These are phyloP conservation scores for Saiga tatarica DNA, from an alignment of 2,113 vertebrate genomes.

Conservation along the genomic window DNA sequence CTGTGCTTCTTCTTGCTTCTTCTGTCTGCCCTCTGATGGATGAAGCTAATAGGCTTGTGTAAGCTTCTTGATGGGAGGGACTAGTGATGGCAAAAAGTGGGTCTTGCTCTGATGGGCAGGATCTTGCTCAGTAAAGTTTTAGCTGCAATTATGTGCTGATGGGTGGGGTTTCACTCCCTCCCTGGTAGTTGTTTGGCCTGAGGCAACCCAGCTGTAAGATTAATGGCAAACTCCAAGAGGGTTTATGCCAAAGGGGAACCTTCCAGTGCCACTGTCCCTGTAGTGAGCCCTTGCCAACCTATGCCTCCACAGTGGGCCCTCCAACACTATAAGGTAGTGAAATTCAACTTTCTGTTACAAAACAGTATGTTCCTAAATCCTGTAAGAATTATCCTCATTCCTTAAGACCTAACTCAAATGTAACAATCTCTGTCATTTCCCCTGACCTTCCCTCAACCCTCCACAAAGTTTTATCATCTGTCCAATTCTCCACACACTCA, in stretches of 20 bases:
- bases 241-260: neutral
- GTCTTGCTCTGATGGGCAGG: neutral
- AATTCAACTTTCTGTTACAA: neutral
- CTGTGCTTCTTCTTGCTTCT: neutral
- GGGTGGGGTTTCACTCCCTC: neutral
- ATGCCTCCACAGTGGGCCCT: rapidly evolving
- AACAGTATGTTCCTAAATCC: neutral
- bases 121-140: neutral
- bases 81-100: neutral
- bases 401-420: neutral
- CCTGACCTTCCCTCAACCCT: neutral
- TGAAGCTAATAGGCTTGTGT: neutral
- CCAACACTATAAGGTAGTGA: neutral
- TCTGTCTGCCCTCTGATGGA: neutral
- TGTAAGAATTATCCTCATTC: neutral
- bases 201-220: neutral
- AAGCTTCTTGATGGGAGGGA: neutral
- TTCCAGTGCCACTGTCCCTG: neutral
- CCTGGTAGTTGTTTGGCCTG: neutral
- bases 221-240: neutral
- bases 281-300: neutral
- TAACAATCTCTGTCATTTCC: neutral
- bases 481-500: neutral
- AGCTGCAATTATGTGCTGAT: neutral
- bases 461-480: neutral